Conservation (phyloP, 2,113 vertebrate species). For the Microcebus murinus region DNA sequence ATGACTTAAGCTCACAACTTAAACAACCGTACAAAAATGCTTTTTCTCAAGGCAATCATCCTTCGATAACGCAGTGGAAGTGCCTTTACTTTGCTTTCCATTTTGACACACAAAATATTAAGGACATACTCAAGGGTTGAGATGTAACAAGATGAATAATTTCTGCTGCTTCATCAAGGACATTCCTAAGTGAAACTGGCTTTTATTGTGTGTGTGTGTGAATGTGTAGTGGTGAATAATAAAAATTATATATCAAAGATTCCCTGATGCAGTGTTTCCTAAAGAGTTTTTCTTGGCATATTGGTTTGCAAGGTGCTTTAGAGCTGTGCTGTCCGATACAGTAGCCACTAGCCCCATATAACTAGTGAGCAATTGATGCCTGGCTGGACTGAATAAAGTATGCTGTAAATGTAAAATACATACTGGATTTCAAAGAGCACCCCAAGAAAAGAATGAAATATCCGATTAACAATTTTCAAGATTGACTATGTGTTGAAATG, state of each 20-base stretch:
- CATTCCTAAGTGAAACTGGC: background rate
- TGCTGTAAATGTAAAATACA: background rate
- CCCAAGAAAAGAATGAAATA: background rate
- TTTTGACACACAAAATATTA: background rate
- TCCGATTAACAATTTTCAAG: background rate
- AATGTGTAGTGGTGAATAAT: background rate
- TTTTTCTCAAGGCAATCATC: slow-evolving; percentile 21
- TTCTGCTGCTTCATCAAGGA: slow-evolving; percentile 46
- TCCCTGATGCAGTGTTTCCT: background rate
- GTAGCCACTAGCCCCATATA: background rate
- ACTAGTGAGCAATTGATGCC: background rate
- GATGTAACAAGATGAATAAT: slow-evolving; percentile 7
- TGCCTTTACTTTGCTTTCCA: background rate
- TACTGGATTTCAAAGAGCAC: background rate
- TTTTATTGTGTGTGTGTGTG: background rate
- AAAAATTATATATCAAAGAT: background rate
- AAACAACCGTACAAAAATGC: background rate
- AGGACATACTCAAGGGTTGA: background rate
- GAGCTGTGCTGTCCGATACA: background rate
- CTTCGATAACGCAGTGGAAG: background rate
- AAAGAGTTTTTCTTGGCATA: background rate
- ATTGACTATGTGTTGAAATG: slow-evolving; percentile 28
- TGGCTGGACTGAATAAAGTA: background rate
- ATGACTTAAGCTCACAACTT: slow-evolving; percentile 17
- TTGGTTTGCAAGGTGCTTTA: background rate